A percentile compares a stretch with the other conserved stretches of the same genome.
Conservation (phyloP, 2,113 vertebrate genomes). For the Lagopus muta region DNA sequence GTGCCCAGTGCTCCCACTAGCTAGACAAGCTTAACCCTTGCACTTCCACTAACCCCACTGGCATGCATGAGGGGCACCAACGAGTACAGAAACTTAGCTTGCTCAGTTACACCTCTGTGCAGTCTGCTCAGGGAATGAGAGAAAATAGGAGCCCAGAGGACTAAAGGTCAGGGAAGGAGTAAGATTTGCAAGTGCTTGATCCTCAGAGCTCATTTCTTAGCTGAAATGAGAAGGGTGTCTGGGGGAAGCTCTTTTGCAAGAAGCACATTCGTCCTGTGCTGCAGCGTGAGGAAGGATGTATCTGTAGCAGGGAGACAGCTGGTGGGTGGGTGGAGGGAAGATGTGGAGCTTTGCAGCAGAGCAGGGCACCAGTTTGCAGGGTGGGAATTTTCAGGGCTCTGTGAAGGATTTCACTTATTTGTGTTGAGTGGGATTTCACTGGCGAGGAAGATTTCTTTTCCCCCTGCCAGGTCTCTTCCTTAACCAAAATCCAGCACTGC, state of each 20-base stretch:
- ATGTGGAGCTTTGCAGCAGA: background rate
- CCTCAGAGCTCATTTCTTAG: background rate
- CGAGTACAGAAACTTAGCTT: background rate
- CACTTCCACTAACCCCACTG: background rate
- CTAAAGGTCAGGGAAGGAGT: background rate
- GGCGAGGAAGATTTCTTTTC: background rate
- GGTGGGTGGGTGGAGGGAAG: slow-evolving; percentile 53
- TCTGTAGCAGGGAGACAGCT: slow-evolving; percentile 6
- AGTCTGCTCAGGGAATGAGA: background rate
- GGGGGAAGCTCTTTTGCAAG: background rate
- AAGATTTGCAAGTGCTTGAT: background rate
- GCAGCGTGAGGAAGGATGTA: background rate
- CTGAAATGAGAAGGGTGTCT: background rate
- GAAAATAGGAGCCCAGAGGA: background rate
- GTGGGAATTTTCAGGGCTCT: background rate
- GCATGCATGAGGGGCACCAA: background rate
- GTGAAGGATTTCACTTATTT: slow-evolving; percentile 6
- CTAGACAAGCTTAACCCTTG: background rate
- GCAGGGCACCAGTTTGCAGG: slow-evolving; percentile 19
- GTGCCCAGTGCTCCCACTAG: background rate
- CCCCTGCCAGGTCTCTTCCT: background rate
- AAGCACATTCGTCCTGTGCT: background rate
- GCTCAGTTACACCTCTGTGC: background rate
- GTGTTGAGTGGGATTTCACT: background rate
- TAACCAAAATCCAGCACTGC: background rate